phyloP scores from a whole-genome alignment of 2,113 vertebrate species.

The Gambusia holbrooki region DNA sequence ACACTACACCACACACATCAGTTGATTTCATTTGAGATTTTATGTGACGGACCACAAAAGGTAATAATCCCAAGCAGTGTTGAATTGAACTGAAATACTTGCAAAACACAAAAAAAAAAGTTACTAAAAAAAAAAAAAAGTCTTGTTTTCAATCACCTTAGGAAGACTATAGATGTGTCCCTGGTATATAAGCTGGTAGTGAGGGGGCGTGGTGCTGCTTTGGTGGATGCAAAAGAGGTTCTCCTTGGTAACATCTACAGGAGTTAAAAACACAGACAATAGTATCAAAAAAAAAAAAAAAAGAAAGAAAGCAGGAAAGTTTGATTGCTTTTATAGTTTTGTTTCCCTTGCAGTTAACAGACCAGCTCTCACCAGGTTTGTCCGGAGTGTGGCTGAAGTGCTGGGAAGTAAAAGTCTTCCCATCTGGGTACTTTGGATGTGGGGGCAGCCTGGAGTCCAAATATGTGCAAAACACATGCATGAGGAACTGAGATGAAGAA shows the following conservation, averaged over 20 bases:
- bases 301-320: not conserved
- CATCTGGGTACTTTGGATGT: slow-evolving; percentile 95
- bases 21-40: no score
- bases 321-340: not conserved
- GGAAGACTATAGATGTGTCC: slow-evolving; percentile 91
- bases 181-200: slow-evolving; percentile 95
- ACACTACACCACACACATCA: no score
- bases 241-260: slow-evolving; percentile 89
- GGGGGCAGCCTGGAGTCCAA: slow-evolving; percentile 94
- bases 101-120: no score
- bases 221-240: slow-evolving; percentile 95
- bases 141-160: slow-evolving; percentile 81
- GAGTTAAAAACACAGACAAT: not conserved
- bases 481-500: slow-evolving; percentile 84
- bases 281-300: no score
- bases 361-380: slow-evolving; percentile 86
- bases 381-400: slow-evolving; percentile 94
- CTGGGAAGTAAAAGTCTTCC: slow-evolving; percentile 96
- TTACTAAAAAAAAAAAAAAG: no score
- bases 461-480: slow-evolving; percentile 96
- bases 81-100: no score
- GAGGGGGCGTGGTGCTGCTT: slow-evolving; percentile 90
- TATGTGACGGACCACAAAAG: not conserved
- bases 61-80: no score
- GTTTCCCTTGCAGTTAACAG: not conserved